phyloP scores from a whole-genome alignment of 1,140 invertebrate genomes.

The Ditylenchus dipsaci region DNA sequence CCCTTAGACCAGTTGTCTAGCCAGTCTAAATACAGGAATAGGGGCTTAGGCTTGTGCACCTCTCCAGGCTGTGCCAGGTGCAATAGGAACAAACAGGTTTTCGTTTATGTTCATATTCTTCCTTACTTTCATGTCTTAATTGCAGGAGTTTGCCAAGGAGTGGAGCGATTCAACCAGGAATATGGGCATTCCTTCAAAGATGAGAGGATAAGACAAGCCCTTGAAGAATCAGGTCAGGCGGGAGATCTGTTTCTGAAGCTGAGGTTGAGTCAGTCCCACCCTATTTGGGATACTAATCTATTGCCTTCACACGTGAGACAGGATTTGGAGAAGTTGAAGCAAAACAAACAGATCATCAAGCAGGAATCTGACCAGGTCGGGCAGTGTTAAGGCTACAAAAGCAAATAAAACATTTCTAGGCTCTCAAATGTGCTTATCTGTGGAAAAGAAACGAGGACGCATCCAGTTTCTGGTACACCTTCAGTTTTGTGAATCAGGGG shows the following conservation, averaged over 20 bases:
- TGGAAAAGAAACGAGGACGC: conserved; percentile 20
- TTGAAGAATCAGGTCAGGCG: neutral
- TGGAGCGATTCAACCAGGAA: conserved; percentile 7
- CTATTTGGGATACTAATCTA: conserved; percentile 18
- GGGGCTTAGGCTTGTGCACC: conserved; percentile 12
- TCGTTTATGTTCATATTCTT: neutral
- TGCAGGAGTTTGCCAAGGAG: conserved; percentile 16
- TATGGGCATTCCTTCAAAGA: neutral
- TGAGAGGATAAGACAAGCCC: neutral
- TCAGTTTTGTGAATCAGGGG: conserved; percentile 21
- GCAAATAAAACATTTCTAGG: conserved; percentile 1
- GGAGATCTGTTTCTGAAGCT: conserved; percentile 20
- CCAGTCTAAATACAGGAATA: neutral
- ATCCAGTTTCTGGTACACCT: conserved; percentile 19
- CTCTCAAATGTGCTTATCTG: conserved; percentile 12
- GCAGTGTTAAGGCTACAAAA: neutral
- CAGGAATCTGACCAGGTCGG: conserved; percentile 21
- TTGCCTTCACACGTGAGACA: conserved; percentile 3
- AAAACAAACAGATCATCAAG: conserved; percentile 3
- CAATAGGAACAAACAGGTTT: conserved; percentile 17
- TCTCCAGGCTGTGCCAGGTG: conserved; percentile 18
- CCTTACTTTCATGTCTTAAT: neutral
- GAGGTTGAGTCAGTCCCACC: conserved; percentile 7
- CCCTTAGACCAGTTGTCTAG: neutral
- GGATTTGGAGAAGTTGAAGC: conserved; percentile 13